Conservation (phyloP, 2,888 invertebrate genomes). For the Chelonus formosanus region DNA sequence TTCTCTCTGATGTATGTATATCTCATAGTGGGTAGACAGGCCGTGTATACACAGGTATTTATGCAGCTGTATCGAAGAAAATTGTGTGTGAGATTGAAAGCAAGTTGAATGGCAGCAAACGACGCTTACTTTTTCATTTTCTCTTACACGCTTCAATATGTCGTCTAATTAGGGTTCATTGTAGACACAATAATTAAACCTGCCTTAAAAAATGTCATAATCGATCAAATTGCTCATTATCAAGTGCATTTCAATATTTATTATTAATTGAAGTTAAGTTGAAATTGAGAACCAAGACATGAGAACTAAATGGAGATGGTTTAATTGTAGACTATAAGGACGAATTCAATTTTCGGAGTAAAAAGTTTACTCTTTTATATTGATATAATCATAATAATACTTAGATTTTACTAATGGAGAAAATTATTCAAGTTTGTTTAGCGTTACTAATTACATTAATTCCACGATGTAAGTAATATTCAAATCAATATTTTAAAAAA, state of each 20-base stretch:
- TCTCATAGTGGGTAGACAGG: no score
- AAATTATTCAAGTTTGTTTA: constrained; percentile 13
- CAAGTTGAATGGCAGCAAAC: not conserved
- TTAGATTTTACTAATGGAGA: constrained; percentile 16
- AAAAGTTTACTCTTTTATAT: constrained; percentile 1
- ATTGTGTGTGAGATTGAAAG: not conserved
- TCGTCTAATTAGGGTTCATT: constrained; percentile 3
- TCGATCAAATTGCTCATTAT: constrained; percentile 4
- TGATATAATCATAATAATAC: not conserved
- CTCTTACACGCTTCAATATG: constrained; percentile 3
- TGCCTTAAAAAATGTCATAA: constrained; percentile 6
- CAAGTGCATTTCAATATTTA: constrained; percentile 15
- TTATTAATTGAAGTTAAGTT: constrained; percentile 4
- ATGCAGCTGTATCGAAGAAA: not conserved
- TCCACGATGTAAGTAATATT: constrained; percentile 13
- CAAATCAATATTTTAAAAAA: no score
- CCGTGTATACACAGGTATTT: not conserved
- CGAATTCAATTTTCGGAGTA: not conserved
- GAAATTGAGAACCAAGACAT: constrained; percentile 1
- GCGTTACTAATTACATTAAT: constrained; percentile 8
- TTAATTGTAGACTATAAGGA: constrained; percentile 10
- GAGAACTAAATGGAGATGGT: constrained; percentile 12
- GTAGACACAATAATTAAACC: constrained; percentile 4
- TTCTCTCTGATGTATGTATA: no score
- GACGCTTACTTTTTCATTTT: constrained; percentile 5